A percentile compares a stretch with the other conserved stretches of the same genome.
These are phyloP conservation scores for Archegozetes longisetosus DNA, from an alignment of 1,140 invertebrate species.

Conservation along the genomic window DNA sequence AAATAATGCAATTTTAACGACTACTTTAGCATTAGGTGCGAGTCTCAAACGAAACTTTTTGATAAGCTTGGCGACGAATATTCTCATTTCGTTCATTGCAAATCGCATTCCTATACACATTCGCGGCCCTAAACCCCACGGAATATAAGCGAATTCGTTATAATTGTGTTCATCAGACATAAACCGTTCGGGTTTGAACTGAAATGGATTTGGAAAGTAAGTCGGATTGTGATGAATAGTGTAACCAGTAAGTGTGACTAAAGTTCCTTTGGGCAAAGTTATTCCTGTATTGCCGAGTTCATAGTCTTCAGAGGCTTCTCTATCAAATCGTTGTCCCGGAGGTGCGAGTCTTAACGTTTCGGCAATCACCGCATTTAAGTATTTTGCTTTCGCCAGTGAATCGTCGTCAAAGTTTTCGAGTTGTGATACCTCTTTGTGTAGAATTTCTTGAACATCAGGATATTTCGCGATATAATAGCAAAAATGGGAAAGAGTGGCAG, in stretches of 20 bases:
- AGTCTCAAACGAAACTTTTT: no score
- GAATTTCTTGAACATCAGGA: slow-evolving; percentile 37
- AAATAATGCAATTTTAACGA: no score
- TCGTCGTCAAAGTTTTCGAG: slow-evolving; percentile 34
- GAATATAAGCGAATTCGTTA: slow-evolving; percentile 34
- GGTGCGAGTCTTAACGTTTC: slow-evolving; percentile 29
- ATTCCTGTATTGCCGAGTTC: not conserved
- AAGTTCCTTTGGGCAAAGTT: no score
- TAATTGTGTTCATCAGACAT: no score
- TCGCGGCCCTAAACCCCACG: slow-evolving; percentile 41
- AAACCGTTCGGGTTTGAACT: slow-evolving; percentile 20
- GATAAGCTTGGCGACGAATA: slow-evolving; percentile 4
- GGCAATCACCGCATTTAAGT: slow-evolving; percentile 28
- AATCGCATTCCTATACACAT: no score
- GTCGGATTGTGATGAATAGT: slow-evolving; percentile 21
- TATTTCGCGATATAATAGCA: slow-evolving; percentile 39
- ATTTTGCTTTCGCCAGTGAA: slow-evolving; percentile 24
- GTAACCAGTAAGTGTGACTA: slow-evolving; percentile 19
- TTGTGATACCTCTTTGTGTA: slow-evolving; percentile 35
- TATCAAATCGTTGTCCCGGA: slow-evolving; percentile 15
- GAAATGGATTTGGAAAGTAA: slow-evolving; percentile 20
- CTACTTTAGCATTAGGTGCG: no score
- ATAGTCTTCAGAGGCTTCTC: slow-evolving; percentile 6
- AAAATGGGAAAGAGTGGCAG: slow-evolving; percentile 36
- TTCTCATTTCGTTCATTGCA: slow-evolving; percentile 32